Conservation (phyloP, 2,113 vertebrate species). For the Lepidothrix coronata region DNA sequence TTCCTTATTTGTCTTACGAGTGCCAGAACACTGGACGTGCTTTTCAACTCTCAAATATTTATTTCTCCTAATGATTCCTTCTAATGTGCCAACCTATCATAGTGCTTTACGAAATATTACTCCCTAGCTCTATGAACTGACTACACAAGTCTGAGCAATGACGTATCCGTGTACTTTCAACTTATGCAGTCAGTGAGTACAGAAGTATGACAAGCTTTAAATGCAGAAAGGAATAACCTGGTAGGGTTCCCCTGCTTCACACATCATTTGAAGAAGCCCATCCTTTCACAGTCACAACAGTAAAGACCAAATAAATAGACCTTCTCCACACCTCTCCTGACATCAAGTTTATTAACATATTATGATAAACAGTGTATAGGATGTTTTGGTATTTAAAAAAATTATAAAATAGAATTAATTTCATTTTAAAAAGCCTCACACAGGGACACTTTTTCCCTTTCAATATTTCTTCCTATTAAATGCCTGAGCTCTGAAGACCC, state of each 20-base stretch:
- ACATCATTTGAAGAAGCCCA: not conserved
- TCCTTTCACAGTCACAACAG: not conserved
- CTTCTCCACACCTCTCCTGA: not conserved
- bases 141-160: not conserved
- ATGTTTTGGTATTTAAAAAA: not conserved
- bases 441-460: not conserved
- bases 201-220: not conserved
- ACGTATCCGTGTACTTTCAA: not conserved
- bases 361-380: not conserved
- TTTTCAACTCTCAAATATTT: conserved; percentile 27
- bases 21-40: not conserved
- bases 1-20: not conserved
- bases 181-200: not conserved
- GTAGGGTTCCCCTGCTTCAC: not conserved
- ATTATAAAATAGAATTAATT: not conserved
- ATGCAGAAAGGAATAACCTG: not conserved
- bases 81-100: not conserved
- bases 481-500: not conserved
- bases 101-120: not conserved
- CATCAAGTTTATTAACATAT: not conserved
- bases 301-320: not conserved
- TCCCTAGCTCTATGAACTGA: not conserved
- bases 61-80: not conserved
- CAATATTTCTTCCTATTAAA: not conserved
- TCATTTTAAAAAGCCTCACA: not conserved